These are phyloP conservation scores for Thalpophila matura DNA, from an alignment of 2,888 invertebrate genomes.

Conservation along the genomic window DNA sequence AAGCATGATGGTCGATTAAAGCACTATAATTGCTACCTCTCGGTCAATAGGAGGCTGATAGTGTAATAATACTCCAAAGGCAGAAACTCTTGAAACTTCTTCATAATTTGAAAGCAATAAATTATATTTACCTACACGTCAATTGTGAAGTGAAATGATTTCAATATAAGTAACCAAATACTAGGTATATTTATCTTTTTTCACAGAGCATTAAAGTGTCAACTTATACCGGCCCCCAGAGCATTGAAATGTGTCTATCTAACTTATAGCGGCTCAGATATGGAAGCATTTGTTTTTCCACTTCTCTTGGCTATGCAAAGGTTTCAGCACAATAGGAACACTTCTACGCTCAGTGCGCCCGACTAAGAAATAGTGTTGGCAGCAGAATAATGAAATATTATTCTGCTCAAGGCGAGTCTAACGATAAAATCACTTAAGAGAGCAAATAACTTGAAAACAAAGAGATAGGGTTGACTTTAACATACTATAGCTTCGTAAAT, in stretches of 20 bases:
- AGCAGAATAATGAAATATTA: constrained; percentile 12
- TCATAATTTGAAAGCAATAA: too few species aligned
- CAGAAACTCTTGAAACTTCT: too few species aligned
- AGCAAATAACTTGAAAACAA: constrained; percentile 34
- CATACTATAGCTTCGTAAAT: background rate
- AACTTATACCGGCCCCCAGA: too few species aligned
- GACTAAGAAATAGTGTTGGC: constrained; percentile 60
- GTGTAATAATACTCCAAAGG: too few species aligned
- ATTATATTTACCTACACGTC: too few species aligned
- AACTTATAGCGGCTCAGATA: constrained; percentile 27
- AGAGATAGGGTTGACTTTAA: constrained; percentile 17
- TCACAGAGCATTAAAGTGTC: too few species aligned
- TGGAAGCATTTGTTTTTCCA: constrained; percentile 70
- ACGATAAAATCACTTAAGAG: constrained; percentile 32
- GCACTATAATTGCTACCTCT: too few species aligned
- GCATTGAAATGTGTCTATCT: constrained; percentile 44
- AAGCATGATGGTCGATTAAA: too few species aligned
- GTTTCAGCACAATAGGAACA: constrained; percentile 74
- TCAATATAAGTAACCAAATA: too few species aligned
- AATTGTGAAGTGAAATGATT: too few species aligned
- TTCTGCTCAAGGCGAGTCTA: constrained; percentile 22
- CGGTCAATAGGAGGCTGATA: too few species aligned
- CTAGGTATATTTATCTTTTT: background rate
- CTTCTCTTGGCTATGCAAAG: constrained; percentile 68
- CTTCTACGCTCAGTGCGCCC: constrained; percentile 66